Evolutionary conservation across 2,797 vertebrate genomes (phyloP).

Genomic region (Glossophaga mutica): DNA sequence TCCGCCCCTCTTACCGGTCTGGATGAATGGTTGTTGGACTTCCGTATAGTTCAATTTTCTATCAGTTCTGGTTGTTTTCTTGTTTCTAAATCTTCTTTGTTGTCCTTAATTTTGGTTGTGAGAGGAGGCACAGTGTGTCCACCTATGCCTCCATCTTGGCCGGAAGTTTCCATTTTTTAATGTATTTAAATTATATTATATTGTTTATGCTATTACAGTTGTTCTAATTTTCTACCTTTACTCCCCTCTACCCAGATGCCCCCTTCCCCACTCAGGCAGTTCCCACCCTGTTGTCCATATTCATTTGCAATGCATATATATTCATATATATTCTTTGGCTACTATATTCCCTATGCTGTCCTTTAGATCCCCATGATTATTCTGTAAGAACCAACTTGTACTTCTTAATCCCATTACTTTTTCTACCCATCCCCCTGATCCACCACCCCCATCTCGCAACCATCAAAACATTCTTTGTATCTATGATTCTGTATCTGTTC

Average conservation of each 20-base stretch:
- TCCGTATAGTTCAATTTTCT: too few relatives aligned
- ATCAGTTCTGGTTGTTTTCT: too few relatives aligned
- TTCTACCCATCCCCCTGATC: neutral
- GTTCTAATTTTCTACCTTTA: neutral
- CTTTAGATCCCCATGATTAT: neutral
- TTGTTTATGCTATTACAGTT: neutral
- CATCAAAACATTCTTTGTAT: neutral
- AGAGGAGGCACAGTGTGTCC: too few relatives aligned
- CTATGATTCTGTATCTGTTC: neutral
- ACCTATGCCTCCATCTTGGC: too few relatives aligned
- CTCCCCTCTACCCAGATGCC: neutral
- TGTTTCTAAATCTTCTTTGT: too few relatives aligned
- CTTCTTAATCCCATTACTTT: neutral
- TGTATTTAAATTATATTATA: neutral
- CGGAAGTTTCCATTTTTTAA: too few relatives aligned
- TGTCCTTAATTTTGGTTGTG: too few relatives aligned
- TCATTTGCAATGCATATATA: neutral
- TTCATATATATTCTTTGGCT: neutral
- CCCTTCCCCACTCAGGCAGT: neutral
- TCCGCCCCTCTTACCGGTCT: too few relatives aligned
- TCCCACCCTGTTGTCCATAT: neutral
- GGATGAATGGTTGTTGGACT: too few relatives aligned
- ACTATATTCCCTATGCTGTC: neutral
- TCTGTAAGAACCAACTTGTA: neutral
- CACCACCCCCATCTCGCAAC: neutral